A percentile compares a stretch with the other conserved stretches of the same genome.
phyloP scores from a whole-genome alignment of 2,797 vertebrate genomes.

The Crypturellus tataupa region DNA sequence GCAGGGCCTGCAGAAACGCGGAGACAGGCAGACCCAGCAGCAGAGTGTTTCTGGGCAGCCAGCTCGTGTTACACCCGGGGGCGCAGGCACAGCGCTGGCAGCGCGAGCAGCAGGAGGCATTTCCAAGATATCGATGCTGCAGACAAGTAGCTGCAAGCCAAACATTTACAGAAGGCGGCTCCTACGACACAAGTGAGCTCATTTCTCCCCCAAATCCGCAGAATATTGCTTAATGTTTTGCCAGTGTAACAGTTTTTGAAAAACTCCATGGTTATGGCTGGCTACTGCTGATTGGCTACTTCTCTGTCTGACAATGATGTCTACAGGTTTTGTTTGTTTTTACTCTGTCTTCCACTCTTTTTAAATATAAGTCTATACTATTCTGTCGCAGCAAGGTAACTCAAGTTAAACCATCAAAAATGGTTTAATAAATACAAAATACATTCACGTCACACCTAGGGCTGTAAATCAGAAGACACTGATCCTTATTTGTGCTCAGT shows the following conservation, averaged over 20 bases:
- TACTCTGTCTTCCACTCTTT: neutral
- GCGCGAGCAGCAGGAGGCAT: neutral
- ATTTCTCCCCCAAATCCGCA: neutral
- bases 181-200: neutral
- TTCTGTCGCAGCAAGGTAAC: neutral
- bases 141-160: neutral
- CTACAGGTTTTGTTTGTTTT: neutral
- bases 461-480: neutral
- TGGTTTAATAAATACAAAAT: no score
- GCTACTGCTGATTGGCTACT: neutral
- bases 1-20: fast-evolving
- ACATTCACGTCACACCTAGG: neutral
- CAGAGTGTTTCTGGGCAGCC: fast-evolving
- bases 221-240: neutral
- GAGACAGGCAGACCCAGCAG: neutral
- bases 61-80: fast-evolving
- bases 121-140: neutral
- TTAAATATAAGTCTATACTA: neutral
- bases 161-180: neutral
- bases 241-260: fast-evolving
- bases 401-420: neutral
- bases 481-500: neutral
- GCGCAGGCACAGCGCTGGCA: fast-evolving
- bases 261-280: neutral
- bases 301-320: neutral